Base-by-base conservation (phyloP, 2,888 invertebrate species). In the Cantharis rufa region DNA sequence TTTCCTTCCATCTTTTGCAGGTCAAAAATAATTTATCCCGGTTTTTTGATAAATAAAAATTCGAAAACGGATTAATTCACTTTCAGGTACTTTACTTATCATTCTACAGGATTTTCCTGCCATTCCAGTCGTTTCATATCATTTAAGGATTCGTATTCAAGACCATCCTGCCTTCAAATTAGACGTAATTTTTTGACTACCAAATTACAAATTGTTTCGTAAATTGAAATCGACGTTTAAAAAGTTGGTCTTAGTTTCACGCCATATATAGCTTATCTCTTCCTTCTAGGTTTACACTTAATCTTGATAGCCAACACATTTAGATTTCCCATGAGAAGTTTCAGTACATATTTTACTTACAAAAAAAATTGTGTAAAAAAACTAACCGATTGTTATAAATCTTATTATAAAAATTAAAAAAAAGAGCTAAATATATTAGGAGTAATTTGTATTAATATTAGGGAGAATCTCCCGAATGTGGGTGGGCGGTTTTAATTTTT, bases 301-400 rank as follows among this genome's bases (percentile, higher is more conserved):
- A 72, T 72, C 72, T 72, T 72, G 72, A 72, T 72, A 66, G 72
- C 72, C 71, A 68, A 72, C 72, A 68, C 66, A 72, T 72, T 72
- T 72, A 48, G 72, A 72, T 72, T 72, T 72, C 72, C 72, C 72
- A 66, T 24, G 72, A 72, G 72, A 66, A 21, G 64, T 66, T 66
- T 66, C 64, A 21, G 64, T 16, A 24, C 27, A 11, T 24, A 24
- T 66, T 66, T 18, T 66, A 24, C 3, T 24, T 28, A 10, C 16
- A 64, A 66, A 66, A 66, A 66, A 66, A 21, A 21, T 24, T 24
- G n/a, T 21, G 64, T 66, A 24, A 18, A 18, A 18, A 13, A 21
- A 66, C 64, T 66, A 66, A 66, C 13, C 64, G 64, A 66, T 66
- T n/a, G 13, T 24, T 24, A 18, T 18, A 18, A 18, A 18, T 18